Conservation (phyloP, 2,113 vertebrate species). For the Mus spicilegus region DNA sequence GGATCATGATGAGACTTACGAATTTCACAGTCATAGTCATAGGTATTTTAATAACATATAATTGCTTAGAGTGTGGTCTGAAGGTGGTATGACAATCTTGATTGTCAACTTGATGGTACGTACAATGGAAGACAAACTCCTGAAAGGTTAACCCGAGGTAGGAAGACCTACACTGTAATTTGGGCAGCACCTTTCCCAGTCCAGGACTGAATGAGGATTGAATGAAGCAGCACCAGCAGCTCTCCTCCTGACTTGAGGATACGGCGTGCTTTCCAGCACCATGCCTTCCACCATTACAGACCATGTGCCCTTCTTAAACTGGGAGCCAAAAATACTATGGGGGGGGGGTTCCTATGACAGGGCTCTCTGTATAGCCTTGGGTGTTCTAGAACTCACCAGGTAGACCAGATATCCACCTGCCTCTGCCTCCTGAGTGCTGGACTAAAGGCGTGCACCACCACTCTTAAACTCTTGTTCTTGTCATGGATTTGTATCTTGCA, state of each 20-base stretch:
- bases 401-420: background rate
- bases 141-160: background rate
- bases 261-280: background rate
- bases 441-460: background rate
- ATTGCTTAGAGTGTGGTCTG: background rate
- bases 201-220: background rate
- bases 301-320: background rate
- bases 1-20: background rate
- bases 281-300: background rate
- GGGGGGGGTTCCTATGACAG: background rate
- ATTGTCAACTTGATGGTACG: background rate
- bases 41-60: too few species aligned
- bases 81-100: background rate
- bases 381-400: background rate
- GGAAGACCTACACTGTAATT: background rate
- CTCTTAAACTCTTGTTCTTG: background rate
- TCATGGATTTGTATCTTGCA: background rate
- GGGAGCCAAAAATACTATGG: background rate
- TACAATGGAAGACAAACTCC: background rate
- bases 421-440: background rate
- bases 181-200: background rate
- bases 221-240: background rate
- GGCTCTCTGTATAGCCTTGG: background rate
- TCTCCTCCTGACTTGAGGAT: background rate
- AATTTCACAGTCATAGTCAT: too few species aligned